Percentiles rank a stretch among this genome's conserved stretches.
Evolutionary conservation across 2,113 vertebrate genomes (phyloP).

Genomic region (Piliocolobus tephrosceles): DNA sequence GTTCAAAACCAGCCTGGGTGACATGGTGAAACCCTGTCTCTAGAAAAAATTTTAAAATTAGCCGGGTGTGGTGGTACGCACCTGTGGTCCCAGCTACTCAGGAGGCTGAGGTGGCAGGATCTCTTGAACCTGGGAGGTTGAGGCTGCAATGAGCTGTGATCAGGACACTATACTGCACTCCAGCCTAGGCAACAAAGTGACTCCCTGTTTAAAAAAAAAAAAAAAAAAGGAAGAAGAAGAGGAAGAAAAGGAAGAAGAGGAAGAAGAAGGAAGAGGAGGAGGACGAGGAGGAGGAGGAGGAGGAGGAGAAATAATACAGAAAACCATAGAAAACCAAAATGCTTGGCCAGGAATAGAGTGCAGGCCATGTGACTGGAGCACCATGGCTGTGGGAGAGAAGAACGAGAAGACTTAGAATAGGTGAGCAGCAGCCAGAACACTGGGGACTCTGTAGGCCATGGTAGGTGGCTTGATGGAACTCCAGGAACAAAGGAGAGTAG

Average conservation of each 20-base stretch:
- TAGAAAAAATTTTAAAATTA: neutral
- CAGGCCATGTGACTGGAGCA: neutral
- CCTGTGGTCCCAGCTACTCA: neutral
- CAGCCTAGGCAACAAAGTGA: neutral
- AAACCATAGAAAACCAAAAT: neutral
- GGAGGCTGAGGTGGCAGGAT: neutral
- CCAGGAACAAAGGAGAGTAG: neutral
- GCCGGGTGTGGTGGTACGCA: neutral
- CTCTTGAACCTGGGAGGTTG: neutral
- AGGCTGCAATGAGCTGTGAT: neutral
- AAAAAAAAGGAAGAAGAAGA: neutral
- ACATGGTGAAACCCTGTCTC: neutral
- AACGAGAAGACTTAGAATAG: neutral
- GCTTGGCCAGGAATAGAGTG: neutral
- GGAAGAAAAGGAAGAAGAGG: too few species aligned
- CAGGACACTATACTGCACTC: neutral
- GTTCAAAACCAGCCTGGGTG: neutral
- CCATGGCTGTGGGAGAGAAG: too few species aligned
- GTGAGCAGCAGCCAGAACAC: neutral
- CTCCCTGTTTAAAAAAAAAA: neutral
- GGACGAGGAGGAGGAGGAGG: fast-evolving
- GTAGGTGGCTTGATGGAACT: neutral
- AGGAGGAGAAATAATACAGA: neutral
- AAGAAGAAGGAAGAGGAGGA: too few species aligned
- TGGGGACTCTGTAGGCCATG: neutral